Evolutionary conservation across 2,113 vertebrate species (phyloP).

Genomic region (Rana temporaria): DNA sequence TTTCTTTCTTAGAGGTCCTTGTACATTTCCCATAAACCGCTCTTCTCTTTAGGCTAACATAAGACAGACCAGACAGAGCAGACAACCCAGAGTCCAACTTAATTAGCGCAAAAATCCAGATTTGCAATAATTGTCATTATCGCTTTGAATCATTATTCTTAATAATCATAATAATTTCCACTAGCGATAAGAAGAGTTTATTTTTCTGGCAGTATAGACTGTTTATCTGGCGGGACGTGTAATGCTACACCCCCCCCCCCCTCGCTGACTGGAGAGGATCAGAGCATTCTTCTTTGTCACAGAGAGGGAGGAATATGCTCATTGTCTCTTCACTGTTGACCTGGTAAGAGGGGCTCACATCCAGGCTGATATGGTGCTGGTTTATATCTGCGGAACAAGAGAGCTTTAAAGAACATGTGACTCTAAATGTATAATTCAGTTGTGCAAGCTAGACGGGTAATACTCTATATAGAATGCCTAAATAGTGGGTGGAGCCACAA

Average conservation of each 20-base stretch:
- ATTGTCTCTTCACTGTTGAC: conserved; percentile 27
- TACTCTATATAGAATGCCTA: no score
- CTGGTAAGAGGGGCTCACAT: conserved; percentile 8
- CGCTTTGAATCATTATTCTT: conserved; percentile 46
- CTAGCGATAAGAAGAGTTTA: conserved; percentile 21
- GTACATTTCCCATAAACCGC: neutral
- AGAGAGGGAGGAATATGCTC: conserved; percentile 22
- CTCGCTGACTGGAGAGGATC: conserved; percentile 20
- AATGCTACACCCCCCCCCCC: neutral
- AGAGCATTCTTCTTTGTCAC: conserved; percentile 43
- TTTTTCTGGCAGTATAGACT: neutral
- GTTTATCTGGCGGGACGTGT: conserved; percentile 37
- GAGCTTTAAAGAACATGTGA: no score
- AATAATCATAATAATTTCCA: conserved; percentile 54
- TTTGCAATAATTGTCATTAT: conserved; percentile 52
- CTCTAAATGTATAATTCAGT: no score
- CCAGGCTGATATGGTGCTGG: conserved; percentile 26
- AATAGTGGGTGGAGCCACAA: no score
- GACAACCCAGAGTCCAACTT: conserved; percentile 49
- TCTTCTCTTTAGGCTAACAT: conserved; percentile 16
- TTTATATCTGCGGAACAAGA: neutral
- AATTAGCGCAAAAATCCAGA: conserved; percentile 47
- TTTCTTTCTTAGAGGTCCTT: no score
- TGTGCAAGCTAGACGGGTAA: no score
- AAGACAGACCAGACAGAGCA: conserved; percentile 21